Base-by-base conservation (phyloP, 30 jellyfish, hydroid and myxozoan genomes). In the Aurelia sp. region DNA sequence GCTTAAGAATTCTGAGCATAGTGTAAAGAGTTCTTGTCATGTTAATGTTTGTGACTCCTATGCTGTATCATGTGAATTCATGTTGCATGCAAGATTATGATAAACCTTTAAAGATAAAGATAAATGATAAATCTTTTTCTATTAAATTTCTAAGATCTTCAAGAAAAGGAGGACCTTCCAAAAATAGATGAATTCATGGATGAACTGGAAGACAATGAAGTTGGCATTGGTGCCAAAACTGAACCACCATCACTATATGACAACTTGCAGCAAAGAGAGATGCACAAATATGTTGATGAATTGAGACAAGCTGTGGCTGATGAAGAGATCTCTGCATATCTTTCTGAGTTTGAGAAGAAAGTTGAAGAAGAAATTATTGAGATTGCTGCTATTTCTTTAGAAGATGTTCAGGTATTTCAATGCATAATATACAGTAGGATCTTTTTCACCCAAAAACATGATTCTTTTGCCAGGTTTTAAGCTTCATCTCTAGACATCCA, bases 361-460 rank as follows among this genome's bases (percentile, higher is more conserved):
- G 89, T 93, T 22, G 97, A 93, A 31, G 90, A 88, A 33, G 98
- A 93, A 67, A 93, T 93, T 3, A 67, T 93, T 12, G 87, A 89
- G 86, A 88, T 93, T 80, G 98, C 97, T 16, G 93, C 75, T 70
- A 93, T 93, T 59, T 84, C 97, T 2, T 71, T 93, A 62, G 97
- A 93, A 23, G 98, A 93, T 83, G 97, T 93, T 4, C 98, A 93
- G 95, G 98, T 89, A 44, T 40, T 68, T 52, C 41, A 0, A 16
- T 47, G 50, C 10, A 1, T 4, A 37, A 37, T 37, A 1, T n/a
- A n/a, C n/a, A n/a, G n/a, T 37, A 10, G 50, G 50, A 1, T 37
- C 7, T 37, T 9, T 37, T 37, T 27, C 11, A 37, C 10, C 50
- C 5, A 37, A 27, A 27, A 27, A 27, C 33, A 27, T 27, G 33